Evolutionary conservation across 2,888 invertebrate species (phyloP), one percentile per base, ranked within the genome.

Genomic region (Papilio elwesi): DNA sequence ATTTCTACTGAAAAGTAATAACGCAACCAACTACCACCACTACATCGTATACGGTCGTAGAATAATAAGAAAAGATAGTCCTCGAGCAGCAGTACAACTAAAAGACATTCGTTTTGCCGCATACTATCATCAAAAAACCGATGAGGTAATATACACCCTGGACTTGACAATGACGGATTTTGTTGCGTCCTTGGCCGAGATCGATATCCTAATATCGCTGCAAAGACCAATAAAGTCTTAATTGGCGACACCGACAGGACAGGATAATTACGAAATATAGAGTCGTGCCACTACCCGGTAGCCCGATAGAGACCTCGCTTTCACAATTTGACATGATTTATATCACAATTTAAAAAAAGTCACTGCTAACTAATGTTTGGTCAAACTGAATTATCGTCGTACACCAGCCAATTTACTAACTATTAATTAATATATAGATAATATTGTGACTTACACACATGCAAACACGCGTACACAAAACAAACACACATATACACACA

Each of bases 291-390:
- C 38, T 59, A 36, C n/a, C n/a, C n/a, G n/a, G n/a, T n/a, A n/a
- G n/a, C n/a, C 55, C 7, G 57, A 57, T 38, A n/a, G 10, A 59
- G 43, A 59, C 38, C 43, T 43, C 59, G 38, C n/a, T n/a, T n/a
- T n/a, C n/a, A n/a, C n/a, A n/a, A n/a, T 36, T 59, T n/a, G 38
- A 59, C 59, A 59, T 59, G 59, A 59, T 43, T 59, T 9, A 59
- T 59, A n/a, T 1, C 15, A 59, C 38, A 57, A 36, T 26, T 26
- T 26, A 26, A 26, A 26, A 26, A 26, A 26, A 13, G n/a, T n/a
- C 59, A 9, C 59, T 59, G 26, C 26, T 26, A 26, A 26, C 26
- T 2, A 26, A 26, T 26, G 26, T 26, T 26, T 26, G 26, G 26
- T 26, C 26, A 26, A 26, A 26, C 26, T 26, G 26, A 26, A 26